Evolutionary conservation across 2,113 vertebrate genomes (phyloP), one percentile per base, ranked within the genome.

Genomic region (Cryptoleucopteryx plumbea): DNA sequence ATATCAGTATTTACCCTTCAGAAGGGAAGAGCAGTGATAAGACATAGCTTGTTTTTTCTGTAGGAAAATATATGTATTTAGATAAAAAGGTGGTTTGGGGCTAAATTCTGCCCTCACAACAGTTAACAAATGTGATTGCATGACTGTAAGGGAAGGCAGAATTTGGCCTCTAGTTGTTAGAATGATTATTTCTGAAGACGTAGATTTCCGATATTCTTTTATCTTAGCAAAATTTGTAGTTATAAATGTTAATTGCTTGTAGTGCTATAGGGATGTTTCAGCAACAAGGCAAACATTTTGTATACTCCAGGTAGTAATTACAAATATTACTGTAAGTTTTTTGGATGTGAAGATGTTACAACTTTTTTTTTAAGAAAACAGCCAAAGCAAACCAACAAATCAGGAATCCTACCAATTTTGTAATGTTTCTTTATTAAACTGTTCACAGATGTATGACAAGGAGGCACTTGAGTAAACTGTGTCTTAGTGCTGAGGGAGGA

Each of bases 1-100:
- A 94, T 95, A 96, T 96, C 93, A 75, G 47, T 96, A 91, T 95
- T 97, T 94, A 97, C 96, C 94, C 94, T 97, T 96, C 91, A 97
- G 94, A 96, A 97, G 97, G 91, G 92, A 97, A 86, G 88, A 94
- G 50, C 68, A 82, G 48, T 29, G 25, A 52, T 75, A 72, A 77
- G 73, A 31, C 40, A 45, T n/a, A 72, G 56, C 38, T 91, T 95
- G 48, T 10, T 63, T 58, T 77, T 45, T 45, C 34, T 86, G 34
- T 72, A 62, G 58, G 71, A 83, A 86, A 71, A 86, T 22, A 45
- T 34, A 72, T 63, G 43, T 88, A 23, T 65, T 82, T 96, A 90
- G 91, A 43, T 53, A 27, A 85, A 93, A 65, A 78, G 68, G 13
- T 83, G 34, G 7, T 83, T 92, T 74, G 56, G 19, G 40, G 52